phyloP scores from a whole-genome alignment of 2,888 invertebrate species.

The Pinctada fucata region DNA sequence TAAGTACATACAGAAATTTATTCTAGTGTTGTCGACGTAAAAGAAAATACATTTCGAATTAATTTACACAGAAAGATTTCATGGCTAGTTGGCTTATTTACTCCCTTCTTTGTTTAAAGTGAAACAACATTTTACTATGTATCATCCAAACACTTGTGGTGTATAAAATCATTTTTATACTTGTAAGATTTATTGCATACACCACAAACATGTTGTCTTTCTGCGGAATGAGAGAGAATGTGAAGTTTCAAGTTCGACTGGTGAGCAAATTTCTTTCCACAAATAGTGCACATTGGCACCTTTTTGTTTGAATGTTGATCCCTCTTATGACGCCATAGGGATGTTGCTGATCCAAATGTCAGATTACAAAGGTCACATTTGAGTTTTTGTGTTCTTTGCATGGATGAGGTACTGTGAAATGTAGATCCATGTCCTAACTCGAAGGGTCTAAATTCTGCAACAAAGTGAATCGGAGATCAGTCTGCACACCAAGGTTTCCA shows the following conservation, averaged over 20 bases:
- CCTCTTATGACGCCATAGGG: not conserved
- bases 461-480: too few species aligned
- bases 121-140: too few species aligned
- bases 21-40: too few species aligned
- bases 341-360: not conserved
- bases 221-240: not conserved
- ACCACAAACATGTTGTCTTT: not conserved
- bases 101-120: too few species aligned
- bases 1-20: too few species aligned
- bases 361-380: not conserved
- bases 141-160: not conserved
- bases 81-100: too few species aligned
- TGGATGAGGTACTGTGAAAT: too few species aligned
- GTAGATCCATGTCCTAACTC: too few species aligned
- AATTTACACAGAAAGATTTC: too few species aligned
- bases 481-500: too few species aligned
- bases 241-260: not conserved
- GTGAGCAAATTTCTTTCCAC: not conserved
- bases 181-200: not conserved
- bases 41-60: too few species aligned
- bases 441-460: too few species aligned
- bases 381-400: not conserved
- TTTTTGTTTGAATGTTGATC: not conserved
- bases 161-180: not conserved
- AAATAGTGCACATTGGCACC: not conserved